Percentiles rank a stretch among this genome's conserved stretches.
phyloP scores from a whole-genome alignment of 2,113 vertebrate species.

The Boleophthalmus pectinirostris region DNA sequence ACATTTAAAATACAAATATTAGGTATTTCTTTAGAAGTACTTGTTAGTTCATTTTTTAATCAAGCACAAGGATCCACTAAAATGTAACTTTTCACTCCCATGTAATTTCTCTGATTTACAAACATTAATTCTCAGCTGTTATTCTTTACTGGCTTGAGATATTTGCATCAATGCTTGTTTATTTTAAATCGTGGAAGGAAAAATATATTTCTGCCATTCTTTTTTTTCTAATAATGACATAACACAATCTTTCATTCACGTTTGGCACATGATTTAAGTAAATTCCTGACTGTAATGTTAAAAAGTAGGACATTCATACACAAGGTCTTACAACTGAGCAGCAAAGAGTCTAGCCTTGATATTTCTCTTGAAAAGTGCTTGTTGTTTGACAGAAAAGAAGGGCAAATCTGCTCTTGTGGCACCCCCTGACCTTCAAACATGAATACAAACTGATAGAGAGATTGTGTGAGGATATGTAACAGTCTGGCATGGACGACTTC shows the following conservation, averaged over 20 bases:
- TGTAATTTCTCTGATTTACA: background rate
- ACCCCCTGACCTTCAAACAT: conserved; percentile 33
- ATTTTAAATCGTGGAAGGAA: background rate
- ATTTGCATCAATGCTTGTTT: background rate
- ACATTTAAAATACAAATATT: too few relatives aligned
- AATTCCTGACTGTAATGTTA: background rate
- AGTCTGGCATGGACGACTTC: conserved; percentile 46
- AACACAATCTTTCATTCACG: background rate
- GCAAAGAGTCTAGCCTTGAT: background rate
- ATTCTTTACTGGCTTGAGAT: background rate
- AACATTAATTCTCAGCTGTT: background rate
- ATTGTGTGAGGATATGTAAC: conserved; percentile 30
- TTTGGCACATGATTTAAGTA: conserved; percentile 1
- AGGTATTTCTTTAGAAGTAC: too few relatives aligned
- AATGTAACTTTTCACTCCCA: background rate
- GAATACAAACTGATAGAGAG: conserved; percentile 22
- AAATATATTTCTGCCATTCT: background rate
- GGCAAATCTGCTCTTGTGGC: conserved; percentile 4
- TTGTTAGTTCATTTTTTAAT: too few relatives aligned
- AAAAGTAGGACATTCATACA: background rate
- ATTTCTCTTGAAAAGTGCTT: conserved; percentile 7
- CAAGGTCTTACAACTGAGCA: conserved; percentile 25
- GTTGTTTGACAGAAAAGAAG: conserved; percentile 11
- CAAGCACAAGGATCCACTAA: too few relatives aligned
- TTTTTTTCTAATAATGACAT: background rate